Base-by-base conservation (phyloP, 2,888 invertebrate genomes). In the Agrilus mali region DNA sequence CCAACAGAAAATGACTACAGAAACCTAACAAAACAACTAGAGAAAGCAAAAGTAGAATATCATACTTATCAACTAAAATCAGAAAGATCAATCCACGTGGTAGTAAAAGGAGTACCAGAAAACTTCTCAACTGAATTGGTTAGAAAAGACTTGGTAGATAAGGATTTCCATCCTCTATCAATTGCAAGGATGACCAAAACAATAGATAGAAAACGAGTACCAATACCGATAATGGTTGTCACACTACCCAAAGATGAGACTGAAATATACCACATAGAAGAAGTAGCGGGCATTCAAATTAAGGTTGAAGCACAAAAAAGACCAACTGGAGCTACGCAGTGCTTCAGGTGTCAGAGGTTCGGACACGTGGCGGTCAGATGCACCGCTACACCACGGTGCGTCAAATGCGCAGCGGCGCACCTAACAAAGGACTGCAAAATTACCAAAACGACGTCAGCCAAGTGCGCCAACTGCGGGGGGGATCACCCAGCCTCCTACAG, bases 1-100 rank as follows among this genome's bases (percentile, higher is more conserved):
- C 20, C 20, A 6, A 20, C 20, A 20, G 20, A 20, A 20, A 6
- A 20, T 20, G 20, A 20, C 6, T 20, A 20, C 20, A 20, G 20
- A 20, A 20, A 6, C 3, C 41, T 57, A 8, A 56, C 60, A 43
- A 49, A 49, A 20, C 12, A 8, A 4, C 10, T 41, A 4, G 8
- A 22, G 15, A 31, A 36, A 4, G 15, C 17, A 14, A 36, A 31
- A 10, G 6, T 42, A 4, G 27, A 42, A 15, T 13, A 8, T 3
- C 42, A 42, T 12, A 42, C 42, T 4, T 42, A 27, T 22, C 14
- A 17, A 2, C 3, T 42, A 3, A 17, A 33, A 10, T 36, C 36
- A 14, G 42, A 36, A 31, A 36, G 15, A 12, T 27, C 22, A 2
- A 5, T 27, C 1, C 36, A 37, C 4, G 16, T 42, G 15, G 42